These are phyloP conservation scores for Pimpla rufipes DNA, from an alignment of 2,888 invertebrate genomes.

Conservation along the genomic window DNA sequence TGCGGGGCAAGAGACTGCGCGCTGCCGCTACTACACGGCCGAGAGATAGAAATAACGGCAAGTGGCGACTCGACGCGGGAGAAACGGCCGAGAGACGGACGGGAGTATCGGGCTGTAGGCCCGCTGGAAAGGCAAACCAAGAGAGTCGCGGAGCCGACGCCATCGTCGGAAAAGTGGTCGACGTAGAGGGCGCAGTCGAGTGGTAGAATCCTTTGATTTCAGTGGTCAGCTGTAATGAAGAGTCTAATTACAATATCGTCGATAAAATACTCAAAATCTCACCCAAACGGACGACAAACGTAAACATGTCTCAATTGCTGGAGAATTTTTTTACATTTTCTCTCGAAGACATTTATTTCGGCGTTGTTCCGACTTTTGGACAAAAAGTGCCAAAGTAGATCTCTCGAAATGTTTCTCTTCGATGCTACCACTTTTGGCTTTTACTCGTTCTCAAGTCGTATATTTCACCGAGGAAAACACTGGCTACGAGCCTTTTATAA, in stretches of 20 bases:
- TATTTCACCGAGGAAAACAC: too few species aligned
- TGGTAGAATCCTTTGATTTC: background rate
- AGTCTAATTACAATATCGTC: background rate
- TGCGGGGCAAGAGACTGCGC: background rate
- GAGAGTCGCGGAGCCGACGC: background rate
- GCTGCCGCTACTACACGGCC: too few species aligned
- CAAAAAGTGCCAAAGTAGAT: too few species aligned
- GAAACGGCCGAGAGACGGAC: background rate
- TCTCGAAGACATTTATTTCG: too few species aligned
- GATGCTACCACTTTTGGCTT: too few species aligned
- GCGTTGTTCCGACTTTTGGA: background rate
- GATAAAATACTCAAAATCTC: background rate
- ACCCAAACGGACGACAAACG: too few species aligned
- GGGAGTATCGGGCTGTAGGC: conserved; percentile 1
- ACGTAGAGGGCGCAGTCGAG: background rate
- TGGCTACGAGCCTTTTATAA: too few species aligned
- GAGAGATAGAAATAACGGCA: conserved; percentile 8
- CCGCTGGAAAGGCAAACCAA: background rate
- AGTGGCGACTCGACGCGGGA: background rate
- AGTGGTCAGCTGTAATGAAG: background rate
- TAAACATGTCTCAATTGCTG: too few species aligned
- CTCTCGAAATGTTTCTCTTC: too few species aligned
- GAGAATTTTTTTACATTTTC: too few species aligned
- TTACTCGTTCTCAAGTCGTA: too few species aligned
- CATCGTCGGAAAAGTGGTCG: background rate